phyloP scores from a whole-genome alignment of 2,113 vertebrate species.

The Ophthalmolycus amberensis region DNA sequence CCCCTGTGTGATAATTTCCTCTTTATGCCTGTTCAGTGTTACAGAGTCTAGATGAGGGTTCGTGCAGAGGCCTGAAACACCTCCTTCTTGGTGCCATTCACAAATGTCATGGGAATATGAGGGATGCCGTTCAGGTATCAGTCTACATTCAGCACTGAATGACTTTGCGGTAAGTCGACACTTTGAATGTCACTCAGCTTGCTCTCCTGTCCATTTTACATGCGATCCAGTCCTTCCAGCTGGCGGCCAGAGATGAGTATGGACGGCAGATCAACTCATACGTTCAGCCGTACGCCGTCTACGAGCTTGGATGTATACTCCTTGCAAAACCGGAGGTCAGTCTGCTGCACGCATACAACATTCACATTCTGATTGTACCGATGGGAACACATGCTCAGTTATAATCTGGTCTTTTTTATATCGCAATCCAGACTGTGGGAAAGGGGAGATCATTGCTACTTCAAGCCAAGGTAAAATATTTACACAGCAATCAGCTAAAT shows the following conservation, averaged over 20 bases:
- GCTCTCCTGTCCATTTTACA: background rate
- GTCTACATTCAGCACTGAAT: background rate
- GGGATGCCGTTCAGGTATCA: slow-evolving; percentile 93
- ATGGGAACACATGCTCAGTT: background rate
- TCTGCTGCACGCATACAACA: background rate
- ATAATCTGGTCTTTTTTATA: slow-evolving; percentile 14
- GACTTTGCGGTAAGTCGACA: background rate
- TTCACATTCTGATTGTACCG: background rate
- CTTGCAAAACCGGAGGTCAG: slow-evolving; percentile 93
- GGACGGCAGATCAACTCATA: slow-evolving; percentile 94
- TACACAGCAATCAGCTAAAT: background rate
- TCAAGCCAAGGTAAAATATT: slow-evolving; percentile 93
- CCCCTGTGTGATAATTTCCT: slow-evolving; percentile 6
- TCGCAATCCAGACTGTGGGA: slow-evolving; percentile 87
- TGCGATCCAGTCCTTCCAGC: slow-evolving; percentile 89
- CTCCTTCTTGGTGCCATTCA: slow-evolving; percentile 97
- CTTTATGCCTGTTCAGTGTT: slow-evolving; percentile 84
- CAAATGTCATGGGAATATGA: slow-evolving; percentile 95
- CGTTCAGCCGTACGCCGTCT: slow-evolving; percentile 94
- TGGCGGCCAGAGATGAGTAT: slow-evolving; percentile 92
- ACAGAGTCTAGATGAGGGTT: slow-evolving; percentile 90
- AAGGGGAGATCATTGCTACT: slow-evolving; percentile 94
- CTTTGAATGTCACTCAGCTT: background rate
- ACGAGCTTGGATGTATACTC: slow-evolving; percentile 95
- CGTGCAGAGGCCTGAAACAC: slow-evolving; percentile 89